Base-by-base conservation (phyloP, 2,888 invertebrate genomes). In the Acleris literana region DNA sequence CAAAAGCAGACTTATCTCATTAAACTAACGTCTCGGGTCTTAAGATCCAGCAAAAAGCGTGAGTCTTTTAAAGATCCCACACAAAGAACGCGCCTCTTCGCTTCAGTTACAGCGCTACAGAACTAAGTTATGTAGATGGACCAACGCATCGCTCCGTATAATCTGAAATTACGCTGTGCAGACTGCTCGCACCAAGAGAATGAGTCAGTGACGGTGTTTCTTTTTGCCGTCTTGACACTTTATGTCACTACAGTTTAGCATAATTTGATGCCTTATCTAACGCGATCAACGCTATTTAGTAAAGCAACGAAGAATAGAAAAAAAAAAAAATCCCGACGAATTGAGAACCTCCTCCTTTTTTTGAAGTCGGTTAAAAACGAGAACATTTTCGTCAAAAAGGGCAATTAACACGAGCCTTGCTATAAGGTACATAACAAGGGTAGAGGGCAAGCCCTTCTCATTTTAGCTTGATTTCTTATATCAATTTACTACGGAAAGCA, bases 141-240 rank as follows among this genome's bases (percentile, higher is more conserved):
- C 60, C 60, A 60, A 65, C 55, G 51, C 60, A 68, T 58, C 63
- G 64, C 39, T 49, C 51, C 29, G 44, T 68, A 73, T 72, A 71
- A 72, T 72, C 70, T 65, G 67, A 77, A 76, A 79, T 80, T 76
- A 75, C 76, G 74, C 75, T 76, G 72, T 70, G 68, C 70, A 71
- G 70, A 72, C 73, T 69, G 57, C 67, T 64, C 59, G 63, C 63
- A 61, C 63, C 62, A 56, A 65, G 65, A 59, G 48, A 62, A 59
- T 59, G 52, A 68, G 55, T 43, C 16, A 22, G 16, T 16, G 55
- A 20, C 33, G 29, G 49, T 33, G 20, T 48, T 49, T 20, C 20
- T 33, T 13, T 53, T 11, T 20, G 33, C 20, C 49, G 17, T 49
- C 49, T 20, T 49, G 17, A n/a, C 44, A 29, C 29, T 57, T 57